Conservation (phyloP, 2,113 vertebrate genomes). For the Machaerirhynchus nigripectus region DNA sequence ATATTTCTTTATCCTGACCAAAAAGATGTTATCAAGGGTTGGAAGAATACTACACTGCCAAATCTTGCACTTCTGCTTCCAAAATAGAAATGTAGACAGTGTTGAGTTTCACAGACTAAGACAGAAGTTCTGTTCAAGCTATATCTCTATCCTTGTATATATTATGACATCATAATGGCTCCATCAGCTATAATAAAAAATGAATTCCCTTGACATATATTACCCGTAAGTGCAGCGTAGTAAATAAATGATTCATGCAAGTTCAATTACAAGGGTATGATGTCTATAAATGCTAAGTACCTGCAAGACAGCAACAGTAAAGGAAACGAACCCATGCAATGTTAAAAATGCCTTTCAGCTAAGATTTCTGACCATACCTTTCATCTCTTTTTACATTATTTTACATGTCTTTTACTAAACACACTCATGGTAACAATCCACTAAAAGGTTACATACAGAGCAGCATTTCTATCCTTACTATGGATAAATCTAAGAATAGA, state of each 20-base stretch:
- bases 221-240: slow-evolving; percentile 36
- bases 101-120: not conserved
- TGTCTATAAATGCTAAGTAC: slow-evolving; percentile 53
- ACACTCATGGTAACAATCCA: not conserved
- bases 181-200: slow-evolving; percentile 61
- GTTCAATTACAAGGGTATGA: slow-evolving; percentile 58
- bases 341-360: slow-evolving; percentile 36
- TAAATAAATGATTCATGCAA: slow-evolving; percentile 67
- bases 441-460: not conserved
- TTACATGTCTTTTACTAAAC: slow-evolving; percentile 1
- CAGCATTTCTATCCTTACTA: not conserved
- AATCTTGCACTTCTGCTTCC: not conserved
- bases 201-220: slow-evolving; percentile 47
- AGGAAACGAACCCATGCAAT: slow-evolving; percentile 38
- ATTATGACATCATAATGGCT: slow-evolving; percentile 60
- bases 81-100: not conserved
- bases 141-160: not conserved
- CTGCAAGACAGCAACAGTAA: slow-evolving; percentile 49
- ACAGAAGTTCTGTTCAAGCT: not conserved
- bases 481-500: not conserved
- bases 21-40: not conserved
- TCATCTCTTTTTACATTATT: not conserved
- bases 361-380: slow-evolving; percentile 16
- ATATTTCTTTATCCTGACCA: not conserved
- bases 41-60: not conserved